Conservation (phyloP, 2,888 invertebrate genomes). For the Drosophila tripunctata region DNA sequence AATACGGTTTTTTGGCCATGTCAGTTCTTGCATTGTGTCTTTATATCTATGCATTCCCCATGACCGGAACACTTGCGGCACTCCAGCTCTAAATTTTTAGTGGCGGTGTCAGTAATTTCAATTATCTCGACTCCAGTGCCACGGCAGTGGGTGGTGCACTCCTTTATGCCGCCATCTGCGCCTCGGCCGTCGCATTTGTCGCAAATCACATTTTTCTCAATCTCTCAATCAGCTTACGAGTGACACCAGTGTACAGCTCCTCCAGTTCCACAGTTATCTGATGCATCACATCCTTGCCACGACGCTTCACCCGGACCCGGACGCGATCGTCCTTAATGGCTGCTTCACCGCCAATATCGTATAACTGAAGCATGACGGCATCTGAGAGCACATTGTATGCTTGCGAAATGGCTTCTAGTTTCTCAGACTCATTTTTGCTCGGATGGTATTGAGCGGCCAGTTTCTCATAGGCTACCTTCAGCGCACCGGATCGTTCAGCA, state of each 20-base stretch:
- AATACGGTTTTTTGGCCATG: slow-evolving; percentile 95
- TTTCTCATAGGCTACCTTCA: slow-evolving; percentile 98
- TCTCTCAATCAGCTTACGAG: slow-evolving; percentile 95
- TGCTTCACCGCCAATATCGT: slow-evolving; percentile 96
- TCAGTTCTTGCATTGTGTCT: slow-evolving; percentile 97
- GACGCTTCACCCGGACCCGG: no score
- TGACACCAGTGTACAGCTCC: slow-evolving; percentile 97
- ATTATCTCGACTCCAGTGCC: slow-evolving; percentile 91
- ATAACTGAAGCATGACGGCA: slow-evolving; percentile 94
- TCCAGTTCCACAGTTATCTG: slow-evolving; percentile 96
- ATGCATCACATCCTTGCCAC: no score
- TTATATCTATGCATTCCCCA: slow-evolving; percentile 93
- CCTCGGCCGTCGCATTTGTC: slow-evolving; percentile 98
- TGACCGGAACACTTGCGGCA: slow-evolving; percentile 95
- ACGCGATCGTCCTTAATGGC: slow-evolving; percentile 98
- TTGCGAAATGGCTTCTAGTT: slow-evolving; percentile 98
- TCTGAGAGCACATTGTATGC: slow-evolving; percentile 99
- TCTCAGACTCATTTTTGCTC: slow-evolving; percentile 96
- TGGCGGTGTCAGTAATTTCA: slow-evolving; percentile 87
- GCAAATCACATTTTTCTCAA: slow-evolving; percentile 98
- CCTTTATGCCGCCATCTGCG: slow-evolving; percentile 95
- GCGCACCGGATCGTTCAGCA: slow-evolving; percentile 95
- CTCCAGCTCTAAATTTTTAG: slow-evolving; percentile 93
- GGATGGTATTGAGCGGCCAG: slow-evolving; percentile 98
- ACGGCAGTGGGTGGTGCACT: slow-evolving; percentile 93